phyloP scores from a whole-genome alignment of 23 tunicate genomes.

The Phallusia fumigata region DNA sequence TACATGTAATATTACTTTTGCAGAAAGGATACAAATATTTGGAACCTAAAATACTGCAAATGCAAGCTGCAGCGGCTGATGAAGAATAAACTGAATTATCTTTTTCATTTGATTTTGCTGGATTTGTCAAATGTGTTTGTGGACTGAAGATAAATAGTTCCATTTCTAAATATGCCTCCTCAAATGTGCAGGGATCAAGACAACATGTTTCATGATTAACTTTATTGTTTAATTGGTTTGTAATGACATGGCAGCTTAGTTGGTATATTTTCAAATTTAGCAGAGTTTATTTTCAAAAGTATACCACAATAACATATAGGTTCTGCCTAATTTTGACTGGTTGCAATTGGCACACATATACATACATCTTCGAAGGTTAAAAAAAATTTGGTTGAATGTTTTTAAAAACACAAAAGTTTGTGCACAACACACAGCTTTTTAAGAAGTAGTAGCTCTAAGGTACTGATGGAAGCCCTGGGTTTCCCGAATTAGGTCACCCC shows the following conservation, averaged over 20 bases:
- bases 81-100: constrained; percentile 14
- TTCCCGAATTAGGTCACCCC: constrained; percentile 80
- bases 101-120: not conserved
- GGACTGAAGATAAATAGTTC: no score
- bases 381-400: not conserved
- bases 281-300: no score
- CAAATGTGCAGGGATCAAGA: no score
- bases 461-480: constrained; percentile 68
- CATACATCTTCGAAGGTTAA: no score
- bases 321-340: no score
- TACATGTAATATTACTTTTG: not conserved
- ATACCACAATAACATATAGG: no score
- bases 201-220: no score
- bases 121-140: not conserved
- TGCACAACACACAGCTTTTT: not conserved
- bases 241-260: no score
- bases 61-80: constrained; percentile 59
- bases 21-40: constrained; percentile 51
- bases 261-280: no score
- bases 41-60: constrained; percentile 51
- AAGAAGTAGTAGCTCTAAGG: not conserved
- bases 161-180: no score
- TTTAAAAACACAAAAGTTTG: not conserved
- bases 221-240: no score
- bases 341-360: no score